Evolutionary conservation across 2,113 vertebrate genomes (phyloP).

Genomic region (Aphyosemion australe): DNA sequence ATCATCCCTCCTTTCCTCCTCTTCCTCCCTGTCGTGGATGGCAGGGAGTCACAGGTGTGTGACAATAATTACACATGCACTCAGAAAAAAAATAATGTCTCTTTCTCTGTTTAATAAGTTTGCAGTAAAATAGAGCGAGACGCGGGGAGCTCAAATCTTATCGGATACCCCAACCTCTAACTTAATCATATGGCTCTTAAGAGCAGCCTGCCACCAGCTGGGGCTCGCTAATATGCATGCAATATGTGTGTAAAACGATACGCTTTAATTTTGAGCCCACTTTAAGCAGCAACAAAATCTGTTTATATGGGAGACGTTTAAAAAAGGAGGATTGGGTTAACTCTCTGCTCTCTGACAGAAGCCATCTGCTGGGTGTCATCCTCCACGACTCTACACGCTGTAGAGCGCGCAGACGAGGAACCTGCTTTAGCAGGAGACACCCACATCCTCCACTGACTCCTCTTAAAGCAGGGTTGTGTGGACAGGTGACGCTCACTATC

Average conservation of each 20-base stretch:
- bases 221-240: conserved; percentile 96
- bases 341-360: conserved; percentile 75
- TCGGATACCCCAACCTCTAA: conserved; percentile 95
- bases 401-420: conserved; percentile 20
- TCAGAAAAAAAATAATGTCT: conserved; percentile 89
- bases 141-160: conserved; percentile 87
- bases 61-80: conserved; percentile 95
- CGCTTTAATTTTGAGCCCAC: conserved; percentile 96
- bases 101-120: conserved; percentile 98
- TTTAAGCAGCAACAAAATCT: conserved; percentile 96
- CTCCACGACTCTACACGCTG: conserved; percentile 33
- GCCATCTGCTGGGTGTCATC: conserved; percentile 77
- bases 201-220: conserved; percentile 97
- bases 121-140: conserved; percentile 93
- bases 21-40: conserved; percentile 71
- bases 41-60: conserved; percentile 97
- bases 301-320: conserved; percentile 95
- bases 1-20: conserved; percentile 58
- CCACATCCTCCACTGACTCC: no score
- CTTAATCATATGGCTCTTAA: conserved; percentile 99
- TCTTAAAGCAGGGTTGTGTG: no score
- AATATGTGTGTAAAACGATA: conserved; percentile 99
- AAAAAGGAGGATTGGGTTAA: conserved; percentile 81
- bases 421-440: no score
- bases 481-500: no score